A percentile compares a stretch with the other conserved stretches of the same genome.
Evolutionary conservation across 1,140 invertebrate genomes (phyloP).

Genomic region (Atta colombica): DNA sequence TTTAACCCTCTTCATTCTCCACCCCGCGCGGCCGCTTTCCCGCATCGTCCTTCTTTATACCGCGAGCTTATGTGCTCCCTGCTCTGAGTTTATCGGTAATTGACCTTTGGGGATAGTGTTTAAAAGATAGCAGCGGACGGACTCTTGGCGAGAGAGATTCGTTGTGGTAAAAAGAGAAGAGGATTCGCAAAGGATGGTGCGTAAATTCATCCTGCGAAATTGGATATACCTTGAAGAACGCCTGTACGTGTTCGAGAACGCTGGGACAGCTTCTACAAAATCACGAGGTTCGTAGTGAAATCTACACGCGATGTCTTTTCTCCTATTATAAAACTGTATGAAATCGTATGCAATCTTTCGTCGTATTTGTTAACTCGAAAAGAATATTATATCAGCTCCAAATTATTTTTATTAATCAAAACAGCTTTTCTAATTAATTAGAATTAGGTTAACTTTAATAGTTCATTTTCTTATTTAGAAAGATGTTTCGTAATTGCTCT

Average conservation of each 20-base stretch:
- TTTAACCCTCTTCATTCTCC: constrained; percentile 6
- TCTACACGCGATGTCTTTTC: neutral
- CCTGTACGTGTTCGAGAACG: neutral
- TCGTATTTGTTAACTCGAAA: neutral
- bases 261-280: neutral
- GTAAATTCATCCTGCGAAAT: constrained; percentile 23
- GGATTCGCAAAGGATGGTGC: neutral
- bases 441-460: neutral
- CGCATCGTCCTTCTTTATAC: constrained; percentile 54
- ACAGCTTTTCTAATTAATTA: neutral
- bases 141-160: constrained; percentile 8
- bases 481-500: neutral
- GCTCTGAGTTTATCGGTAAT: constrained; percentile 72
- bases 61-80: constrained; percentile 46
- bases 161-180: constrained; percentile 38
- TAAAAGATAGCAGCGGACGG: constrained; percentile 12
- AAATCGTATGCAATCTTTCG: neutral
- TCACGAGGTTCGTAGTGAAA: neutral
- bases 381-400: neutral
- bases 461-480: neutral
- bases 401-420: neutral
- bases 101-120: constrained; percentile 61
- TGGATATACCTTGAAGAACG: constrained; percentile 32
- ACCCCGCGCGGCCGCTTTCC: neutral
- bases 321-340: neutral